Evolutionary conservation across 2,113 vertebrate genomes (phyloP).

Genomic region (Gavia stellata): DNA sequence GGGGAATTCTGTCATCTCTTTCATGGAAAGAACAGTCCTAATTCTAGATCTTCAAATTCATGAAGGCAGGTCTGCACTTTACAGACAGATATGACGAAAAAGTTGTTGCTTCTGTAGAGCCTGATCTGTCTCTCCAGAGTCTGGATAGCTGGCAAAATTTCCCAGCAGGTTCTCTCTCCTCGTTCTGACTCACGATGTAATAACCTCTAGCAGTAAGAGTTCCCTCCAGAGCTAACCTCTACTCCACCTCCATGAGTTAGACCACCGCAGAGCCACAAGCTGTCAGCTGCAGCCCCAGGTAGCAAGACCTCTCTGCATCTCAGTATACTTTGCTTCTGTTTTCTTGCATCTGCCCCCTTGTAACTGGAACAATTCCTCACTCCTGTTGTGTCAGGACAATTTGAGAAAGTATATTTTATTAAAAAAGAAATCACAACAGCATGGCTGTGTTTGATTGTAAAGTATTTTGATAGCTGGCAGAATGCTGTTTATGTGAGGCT

Average conservation of each 20-base stretch:
- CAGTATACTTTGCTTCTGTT: not conserved
- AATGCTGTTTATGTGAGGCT: constrained; percentile 12
- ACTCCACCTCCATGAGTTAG: not conserved
- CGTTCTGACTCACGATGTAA: not conserved
- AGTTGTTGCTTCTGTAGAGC: not conserved
- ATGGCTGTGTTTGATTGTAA: not conserved
- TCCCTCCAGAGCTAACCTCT: constrained; percentile 19
- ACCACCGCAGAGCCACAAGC: not conserved
- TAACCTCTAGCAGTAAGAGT: not conserved
- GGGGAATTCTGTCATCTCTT: not conserved
- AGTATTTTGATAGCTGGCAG: constrained; percentile 15
- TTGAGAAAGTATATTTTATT: constrained; percentile 37
- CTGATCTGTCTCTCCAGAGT: not conserved
- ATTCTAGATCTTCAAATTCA: not conserved
- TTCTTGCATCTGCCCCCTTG: not conserved
- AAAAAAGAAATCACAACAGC: not conserved
- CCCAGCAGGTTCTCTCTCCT: not conserved
- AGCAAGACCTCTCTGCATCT: not conserved
- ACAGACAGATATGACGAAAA: not conserved
- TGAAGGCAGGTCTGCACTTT: not conserved
- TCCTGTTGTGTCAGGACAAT: not conserved
- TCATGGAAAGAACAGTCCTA: not conserved
- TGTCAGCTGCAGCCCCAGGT: not conserved
- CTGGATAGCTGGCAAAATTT: not conserved
- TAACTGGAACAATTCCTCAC: not conserved